Base-by-base conservation (phyloP, 2,113 vertebrate genomes). In the Thamnophis sirtalis region DNA sequence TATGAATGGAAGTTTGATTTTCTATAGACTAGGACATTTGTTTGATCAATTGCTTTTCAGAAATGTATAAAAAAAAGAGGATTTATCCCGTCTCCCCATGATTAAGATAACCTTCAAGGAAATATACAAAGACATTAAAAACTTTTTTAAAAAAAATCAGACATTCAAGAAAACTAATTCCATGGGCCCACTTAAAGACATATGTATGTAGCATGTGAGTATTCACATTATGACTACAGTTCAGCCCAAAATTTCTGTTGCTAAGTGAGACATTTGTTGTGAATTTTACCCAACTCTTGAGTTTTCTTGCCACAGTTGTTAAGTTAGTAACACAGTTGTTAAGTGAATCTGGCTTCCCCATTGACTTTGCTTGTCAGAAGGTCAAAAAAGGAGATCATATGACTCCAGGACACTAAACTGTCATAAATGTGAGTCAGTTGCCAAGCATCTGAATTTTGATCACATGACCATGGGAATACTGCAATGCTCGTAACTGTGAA, bases 161-260 rank as follows among this genome's bases (percentile, higher is more conserved):
- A 2, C 48, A 33, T 1, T 0, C 0, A 55, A 55, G 0, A 1
- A 22, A 48, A 38, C 17, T 0, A 4, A 7, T 3, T 0, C 1
- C 9, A 9, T 0, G 38, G 3, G 55, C 11, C 6, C 56, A 1
- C 3, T 0, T 38, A 0, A 1, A 4, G 5, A 63, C 0, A 11
- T n/a, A 19, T 0, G 11, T n/a, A 19, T 0, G 0, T 0, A 50
- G 9, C 22, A 68, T n/a, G 4, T 68, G 11, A n/a, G 28, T 68
- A 10, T 11, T 68, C 0, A 0, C 15, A 0, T 15, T 68, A 15
- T n/a, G 28, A 15, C 10, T 68, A 68, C 11, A n/a, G 4, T n/a
- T n/a, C 26, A 68, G 60, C 11, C 60, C 60, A 68, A 68, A 68
- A 11, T 68, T 68, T 63, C 26, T 60, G 10, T 63, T 63, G 60